These are phyloP conservation scores for Nansenia antarctica DNA, from an alignment of 2,113 vertebrate genomes.

Conservation along the genomic window DNA sequence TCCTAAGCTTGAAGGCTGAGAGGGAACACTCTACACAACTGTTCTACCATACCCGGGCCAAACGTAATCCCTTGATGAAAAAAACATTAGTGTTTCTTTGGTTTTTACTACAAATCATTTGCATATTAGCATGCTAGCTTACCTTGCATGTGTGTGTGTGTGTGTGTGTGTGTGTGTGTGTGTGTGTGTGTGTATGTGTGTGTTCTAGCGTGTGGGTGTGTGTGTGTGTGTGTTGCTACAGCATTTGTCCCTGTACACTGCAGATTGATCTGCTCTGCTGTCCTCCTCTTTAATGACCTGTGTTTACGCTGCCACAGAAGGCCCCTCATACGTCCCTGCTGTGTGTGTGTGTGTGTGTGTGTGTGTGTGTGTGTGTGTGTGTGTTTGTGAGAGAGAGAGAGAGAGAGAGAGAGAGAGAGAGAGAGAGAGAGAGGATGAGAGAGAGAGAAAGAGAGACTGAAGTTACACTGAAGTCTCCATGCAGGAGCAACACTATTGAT, in stretches of 20 bases:
- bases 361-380: not conserved
- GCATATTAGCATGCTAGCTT: no score
- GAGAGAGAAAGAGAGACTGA: no score
- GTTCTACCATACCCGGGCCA: no score
- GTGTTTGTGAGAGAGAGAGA: not conserved
- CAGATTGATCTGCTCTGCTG: not conserved
- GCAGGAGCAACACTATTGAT: not conserved
- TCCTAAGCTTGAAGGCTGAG: no score
- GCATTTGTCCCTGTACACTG: not conserved
- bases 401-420: not conserved
- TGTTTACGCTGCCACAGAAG: not conserved
- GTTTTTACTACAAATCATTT: no score
- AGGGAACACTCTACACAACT: no score
- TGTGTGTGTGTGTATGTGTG: not conserved
- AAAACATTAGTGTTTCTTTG: no score
- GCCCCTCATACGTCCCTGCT: not conserved
- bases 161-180: not conserved
- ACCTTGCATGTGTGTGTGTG: no score
- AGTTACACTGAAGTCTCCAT: no score
- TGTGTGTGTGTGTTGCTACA: not conserved
- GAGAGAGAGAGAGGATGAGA: not conserved
- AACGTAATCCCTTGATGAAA: no score
- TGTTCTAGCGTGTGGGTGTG: no score
- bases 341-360: not conserved
- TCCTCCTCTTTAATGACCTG: constrained; percentile 9